A percentile compares a stretch with the other conserved stretches of the same genome.
Conservation (phyloP, 2,888 invertebrate species). For the Erebia palarica region DNA sequence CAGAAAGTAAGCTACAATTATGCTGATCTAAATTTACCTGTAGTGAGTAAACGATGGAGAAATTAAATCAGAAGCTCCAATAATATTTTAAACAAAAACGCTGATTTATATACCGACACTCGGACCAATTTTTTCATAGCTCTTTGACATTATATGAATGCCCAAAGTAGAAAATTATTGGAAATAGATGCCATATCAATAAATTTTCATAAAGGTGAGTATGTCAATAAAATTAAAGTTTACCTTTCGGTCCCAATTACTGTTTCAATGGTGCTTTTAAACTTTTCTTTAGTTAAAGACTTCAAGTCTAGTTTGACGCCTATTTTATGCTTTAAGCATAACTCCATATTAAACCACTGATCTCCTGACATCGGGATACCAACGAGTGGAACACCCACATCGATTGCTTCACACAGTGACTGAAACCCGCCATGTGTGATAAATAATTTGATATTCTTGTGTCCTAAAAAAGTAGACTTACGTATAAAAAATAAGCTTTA, state of each 20-base stretch:
- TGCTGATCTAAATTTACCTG: too few species aligned
- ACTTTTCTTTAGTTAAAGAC: not conserved
- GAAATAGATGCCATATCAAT: too few species aligned
- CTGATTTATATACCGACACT: too few species aligned
- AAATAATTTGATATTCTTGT: conserved; percentile 69
- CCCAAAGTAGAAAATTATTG: too few species aligned
- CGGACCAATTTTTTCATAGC: too few species aligned
- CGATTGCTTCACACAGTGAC: conserved; percentile 66
- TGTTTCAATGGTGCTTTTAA: not conserved
- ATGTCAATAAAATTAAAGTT: not conserved
- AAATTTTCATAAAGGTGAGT: too few species aligned
- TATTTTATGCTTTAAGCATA: not conserved
- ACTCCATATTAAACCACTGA: conserved; percentile 13
- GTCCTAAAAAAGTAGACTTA: conserved; percentile 47
- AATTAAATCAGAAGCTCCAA: too few species aligned
- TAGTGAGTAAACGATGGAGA: too few species aligned
- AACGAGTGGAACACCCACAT: conserved; percentile 59
- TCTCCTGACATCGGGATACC: conserved; percentile 54
- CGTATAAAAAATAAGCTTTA: too few species aligned
- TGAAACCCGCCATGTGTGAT: conserved; percentile 70
- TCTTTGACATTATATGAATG: too few species aligned
- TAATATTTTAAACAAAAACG: too few species aligned
- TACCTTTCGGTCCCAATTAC: conserved; percentile 6
- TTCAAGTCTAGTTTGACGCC: conserved; percentile 11
- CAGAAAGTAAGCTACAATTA: too few species aligned